Percentiles rank a stretch among this genome's conserved stretches.
Evolutionary conservation across 2,888 invertebrate species (phyloP).

Genomic region (Himalopsyche japonica): DNA sequence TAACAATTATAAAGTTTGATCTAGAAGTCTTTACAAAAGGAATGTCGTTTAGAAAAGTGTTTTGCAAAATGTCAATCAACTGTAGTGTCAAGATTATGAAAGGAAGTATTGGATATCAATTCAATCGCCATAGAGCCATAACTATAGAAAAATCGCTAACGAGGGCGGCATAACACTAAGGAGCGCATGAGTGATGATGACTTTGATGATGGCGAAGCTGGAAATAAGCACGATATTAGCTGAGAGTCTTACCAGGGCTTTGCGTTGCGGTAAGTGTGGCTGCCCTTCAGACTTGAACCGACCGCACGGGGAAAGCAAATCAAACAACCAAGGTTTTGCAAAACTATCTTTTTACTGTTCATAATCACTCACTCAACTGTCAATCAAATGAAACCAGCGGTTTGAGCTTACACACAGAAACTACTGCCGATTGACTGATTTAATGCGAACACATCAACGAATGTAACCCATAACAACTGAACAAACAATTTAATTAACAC

Average conservation of each 20-base stretch:
- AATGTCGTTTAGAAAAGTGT: too few relatives aligned
- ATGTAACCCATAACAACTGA: too few relatives aligned
- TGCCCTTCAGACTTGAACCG: conserved; percentile 60
- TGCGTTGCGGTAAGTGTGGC: conserved; percentile 62
- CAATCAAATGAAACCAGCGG: neutral
- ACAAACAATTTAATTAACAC: too few relatives aligned
- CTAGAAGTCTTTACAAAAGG: too few relatives aligned
- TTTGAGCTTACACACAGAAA: too few relatives aligned
- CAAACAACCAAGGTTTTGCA: conserved; percentile 40
- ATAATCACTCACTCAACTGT: conserved; percentile 2
- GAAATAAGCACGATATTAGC: conserved; percentile 48
- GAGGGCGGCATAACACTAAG: conserved; percentile 6
- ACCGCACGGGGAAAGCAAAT: conserved; percentile 44
- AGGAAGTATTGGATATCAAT: neutral
- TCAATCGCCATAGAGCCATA: neutral
- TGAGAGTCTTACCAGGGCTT: conserved; percentile 59
- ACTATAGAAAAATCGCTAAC: neutral
- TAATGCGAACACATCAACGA: too few relatives aligned
- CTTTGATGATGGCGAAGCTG: conserved; percentile 49
- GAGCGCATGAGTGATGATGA: conserved; percentile 41
- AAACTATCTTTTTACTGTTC: conserved; percentile 24
- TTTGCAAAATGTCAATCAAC: too few relatives aligned
- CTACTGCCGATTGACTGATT: too few relatives aligned
- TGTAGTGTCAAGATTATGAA: too few relatives aligned
- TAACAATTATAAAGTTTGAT: too few relatives aligned